Percentiles rank a stretch among this genome's conserved stretches.
These are phyloP conservation scores for Helicoverpa zea DNA, from an alignment of 1,140 invertebrate genomes.

Conservation along the genomic window DNA sequence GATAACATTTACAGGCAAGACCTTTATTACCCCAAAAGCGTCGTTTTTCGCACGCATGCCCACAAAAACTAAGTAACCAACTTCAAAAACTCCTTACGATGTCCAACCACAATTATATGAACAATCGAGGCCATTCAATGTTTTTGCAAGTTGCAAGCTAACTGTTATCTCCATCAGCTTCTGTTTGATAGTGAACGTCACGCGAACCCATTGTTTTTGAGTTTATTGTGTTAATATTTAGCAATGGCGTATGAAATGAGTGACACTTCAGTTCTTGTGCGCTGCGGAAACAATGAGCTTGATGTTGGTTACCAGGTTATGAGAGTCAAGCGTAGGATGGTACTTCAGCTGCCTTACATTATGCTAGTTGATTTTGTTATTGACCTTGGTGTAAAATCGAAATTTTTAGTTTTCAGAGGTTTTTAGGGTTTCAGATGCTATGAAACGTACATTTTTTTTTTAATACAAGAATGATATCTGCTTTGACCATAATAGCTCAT, in stretches of 20 bases:
- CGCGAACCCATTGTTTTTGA: constrained; percentile 30
- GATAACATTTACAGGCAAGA: too few relatives aligned
- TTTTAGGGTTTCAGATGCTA: too few relatives aligned
- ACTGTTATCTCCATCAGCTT: constrained; percentile 15
- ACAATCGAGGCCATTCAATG: neutral
- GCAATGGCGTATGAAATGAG: constrained; percentile 17
- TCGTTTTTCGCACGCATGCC: too few relatives aligned
- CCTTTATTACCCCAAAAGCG: too few relatives aligned
- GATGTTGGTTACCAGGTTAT: neutral
- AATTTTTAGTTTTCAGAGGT: too few relatives aligned
- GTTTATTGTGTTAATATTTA: constrained; percentile 26
- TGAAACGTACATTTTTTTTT: too few relatives aligned
- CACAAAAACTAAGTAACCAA: too few relatives aligned
- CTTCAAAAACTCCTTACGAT: neutral
- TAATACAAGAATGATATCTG: too few relatives aligned
- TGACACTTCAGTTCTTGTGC: constrained; percentile 22
- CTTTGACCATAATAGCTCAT: too few relatives aligned
- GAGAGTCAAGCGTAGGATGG: neutral
- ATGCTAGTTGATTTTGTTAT: too few relatives aligned
- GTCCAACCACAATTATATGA: neutral
- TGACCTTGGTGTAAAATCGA: too few relatives aligned
- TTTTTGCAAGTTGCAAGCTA: neutral
- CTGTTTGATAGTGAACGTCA: neutral
- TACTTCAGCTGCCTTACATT: too few relatives aligned
- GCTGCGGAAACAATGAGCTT: constrained; percentile 34